phyloP scores from a whole-genome alignment of 2,888 invertebrate genomes.

The Busseola fusca region DNA sequence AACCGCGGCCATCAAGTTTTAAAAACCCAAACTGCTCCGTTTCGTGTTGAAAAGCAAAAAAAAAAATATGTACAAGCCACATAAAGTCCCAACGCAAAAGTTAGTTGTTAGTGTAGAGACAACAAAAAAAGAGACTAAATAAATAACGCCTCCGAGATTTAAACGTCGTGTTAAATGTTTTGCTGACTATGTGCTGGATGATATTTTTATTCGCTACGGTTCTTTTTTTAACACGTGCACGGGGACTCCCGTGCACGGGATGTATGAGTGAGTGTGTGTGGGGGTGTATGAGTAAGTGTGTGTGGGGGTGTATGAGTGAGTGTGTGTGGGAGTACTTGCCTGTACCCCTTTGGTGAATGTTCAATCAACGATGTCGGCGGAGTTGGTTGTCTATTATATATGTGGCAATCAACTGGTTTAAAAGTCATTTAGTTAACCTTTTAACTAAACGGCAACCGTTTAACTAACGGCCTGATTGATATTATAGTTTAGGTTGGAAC shows the following conservation, averaged over 20 bases:
- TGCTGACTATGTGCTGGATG: slow-evolving; percentile 36
- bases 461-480: too few species aligned
- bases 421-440: too few species aligned
- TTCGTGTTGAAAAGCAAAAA: slow-evolving; percentile 27
- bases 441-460: too few species aligned
- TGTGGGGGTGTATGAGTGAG: too few species aligned
- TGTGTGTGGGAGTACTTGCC: not conserved
- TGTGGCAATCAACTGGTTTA: too few species aligned
- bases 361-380: not conserved
- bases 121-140: slow-evolving; percentile 53
- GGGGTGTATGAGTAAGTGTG: not conserved
- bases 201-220: slow-evolving; percentile 31
- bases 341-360: slow-evolving; percentile 13
- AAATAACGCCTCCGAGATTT: slow-evolving; percentile 54
- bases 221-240: not conserved
- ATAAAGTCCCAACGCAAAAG: slow-evolving; percentile 47
- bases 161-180: slow-evolving; percentile 49
- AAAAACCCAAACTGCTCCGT: slow-evolving; percentile 24
- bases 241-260: too few species aligned
- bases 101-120: slow-evolving; percentile 55
- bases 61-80: slow-evolving; percentile 40
- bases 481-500: too few species aligned
- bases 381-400: slow-evolving; percentile 6
- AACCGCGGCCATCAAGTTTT: slow-evolving; percentile 27
- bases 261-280: too few species aligned